Evolutionary conservation across 2,888 invertebrate genomes (phyloP).

Genomic region (Nymphalis polychloros): DNA sequence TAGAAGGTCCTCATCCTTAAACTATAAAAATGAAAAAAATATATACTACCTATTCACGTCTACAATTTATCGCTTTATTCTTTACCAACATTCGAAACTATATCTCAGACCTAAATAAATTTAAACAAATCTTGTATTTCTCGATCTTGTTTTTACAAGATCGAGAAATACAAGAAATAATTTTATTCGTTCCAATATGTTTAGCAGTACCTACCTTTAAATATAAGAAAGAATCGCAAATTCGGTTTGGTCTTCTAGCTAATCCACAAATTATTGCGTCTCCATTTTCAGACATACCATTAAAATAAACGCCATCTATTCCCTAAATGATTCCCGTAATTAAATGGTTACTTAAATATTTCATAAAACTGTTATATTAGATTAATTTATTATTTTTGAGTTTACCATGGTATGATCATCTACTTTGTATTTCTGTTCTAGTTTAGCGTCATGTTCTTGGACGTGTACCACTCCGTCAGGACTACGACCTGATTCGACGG

Average conservation of each 20-base stretch:
- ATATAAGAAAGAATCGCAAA: slow-evolving; percentile 84
- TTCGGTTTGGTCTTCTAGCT: slow-evolving; percentile 79
- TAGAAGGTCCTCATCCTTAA: slow-evolving; percentile 83
- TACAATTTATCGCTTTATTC: background rate
- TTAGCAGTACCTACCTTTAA: slow-evolving; percentile 67
- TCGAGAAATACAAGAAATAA: too few relatives aligned
- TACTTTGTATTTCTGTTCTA: slow-evolving; percentile 82
- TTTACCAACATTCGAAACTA: too few relatives aligned
- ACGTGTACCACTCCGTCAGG: slow-evolving; percentile 62
- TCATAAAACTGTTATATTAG: too few relatives aligned
- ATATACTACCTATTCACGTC: background rate
- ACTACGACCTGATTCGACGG: slow-evolving; percentile 58
- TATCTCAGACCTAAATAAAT: background rate
- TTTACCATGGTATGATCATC: slow-evolving; percentile 75
- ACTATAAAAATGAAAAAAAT: slow-evolving; percentile 46
- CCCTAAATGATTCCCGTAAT: slow-evolving; percentile 68
- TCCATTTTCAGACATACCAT: slow-evolving; percentile 83
- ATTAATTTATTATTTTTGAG: background rate
- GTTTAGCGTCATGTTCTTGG: slow-evolving; percentile 56
- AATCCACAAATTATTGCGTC: slow-evolving; percentile 82
- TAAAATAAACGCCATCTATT: slow-evolving; percentile 85
- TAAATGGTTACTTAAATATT: background rate
- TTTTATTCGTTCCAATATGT: background rate
- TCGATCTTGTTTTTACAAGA: too few relatives aligned
- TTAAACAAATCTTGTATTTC: too few relatives aligned